Evolutionary conservation across 2,113 vertebrate genomes (phyloP), one percentile per base, ranked within the genome.

Genomic region (Catharus bicknelli): DNA sequence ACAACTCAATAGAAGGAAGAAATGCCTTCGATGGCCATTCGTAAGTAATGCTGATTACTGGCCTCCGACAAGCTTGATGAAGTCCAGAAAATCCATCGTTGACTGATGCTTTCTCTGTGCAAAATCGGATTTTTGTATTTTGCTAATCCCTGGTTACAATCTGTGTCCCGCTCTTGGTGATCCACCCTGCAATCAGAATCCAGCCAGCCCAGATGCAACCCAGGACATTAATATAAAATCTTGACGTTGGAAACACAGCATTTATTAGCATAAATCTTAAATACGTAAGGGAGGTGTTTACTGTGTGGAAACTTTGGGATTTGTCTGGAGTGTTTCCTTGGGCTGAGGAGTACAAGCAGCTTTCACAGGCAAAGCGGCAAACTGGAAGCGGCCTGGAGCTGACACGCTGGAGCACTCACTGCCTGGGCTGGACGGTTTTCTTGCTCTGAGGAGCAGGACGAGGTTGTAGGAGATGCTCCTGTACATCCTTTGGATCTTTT

Each of bases 91-190:
- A 98, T 98, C 98, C 98, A 98, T 97, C 96, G 92, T 96, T 97
- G 98, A 98, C 95, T 96, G 98, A 97, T 96, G 98, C 97, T 98
- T 98, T 98, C 98, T 98, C 98, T 96, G 93, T 95, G 97, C 97
- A 97, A 99, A 99, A 99, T 99, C 98, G 97, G 98, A 99, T 99
- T 99, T 99, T 97, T 98, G 97, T 97, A 97, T 98, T 97, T 97
- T 97, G 95, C 98, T 99, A 99, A 99, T 99, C 99, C 98, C 98
- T 70, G 13, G 96, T 97, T 97, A 98, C 98, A 99, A 99, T 99
- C 99, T 99, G 98, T 97, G 98, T 98, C 97, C 98, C 98, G 97
- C 96, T 96, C 97, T 97, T 96, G 97, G 97, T 95, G 96, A 94
- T 96, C 94, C 86, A 94, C 86, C 90, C 96, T 90, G 96, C 96